Percentiles rank a stretch among this genome's conserved stretches.
Conservation (phyloP, 2,888 invertebrate genomes). For the Synergus umbraculus region DNA sequence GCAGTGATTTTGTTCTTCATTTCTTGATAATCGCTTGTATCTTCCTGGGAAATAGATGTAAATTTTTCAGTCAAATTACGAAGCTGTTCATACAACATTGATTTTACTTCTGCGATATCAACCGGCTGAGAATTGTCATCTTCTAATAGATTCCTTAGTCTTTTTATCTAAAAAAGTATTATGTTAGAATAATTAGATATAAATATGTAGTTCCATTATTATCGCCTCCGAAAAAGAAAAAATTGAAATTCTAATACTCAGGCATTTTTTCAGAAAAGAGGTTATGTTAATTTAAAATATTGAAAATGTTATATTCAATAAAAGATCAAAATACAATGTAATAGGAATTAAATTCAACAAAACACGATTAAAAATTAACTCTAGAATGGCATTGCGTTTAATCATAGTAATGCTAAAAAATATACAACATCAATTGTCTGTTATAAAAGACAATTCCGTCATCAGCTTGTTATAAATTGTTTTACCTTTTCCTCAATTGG, state of each 20-base stretch:
- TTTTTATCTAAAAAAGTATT: constrained; percentile 61
- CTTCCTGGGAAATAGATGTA: constrained; percentile 63
- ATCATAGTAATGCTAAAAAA: not conserved
- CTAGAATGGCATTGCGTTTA: not conserved
- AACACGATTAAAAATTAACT: not conserved
- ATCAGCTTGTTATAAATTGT: constrained; percentile 22
- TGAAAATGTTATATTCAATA: not conserved
- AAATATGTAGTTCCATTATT: too few species aligned
- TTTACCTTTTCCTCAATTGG: constrained; percentile 69
- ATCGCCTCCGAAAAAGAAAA: too few species aligned
- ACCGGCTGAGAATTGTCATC: constrained; percentile 47
- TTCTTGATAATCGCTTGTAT: constrained; percentile 63
- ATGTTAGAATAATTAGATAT: too few species aligned
- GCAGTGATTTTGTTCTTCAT: constrained; percentile 64
- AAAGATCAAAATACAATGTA: not conserved
- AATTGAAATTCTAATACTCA: too few species aligned
- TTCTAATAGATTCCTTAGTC: constrained; percentile 58
- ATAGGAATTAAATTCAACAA: not conserved
- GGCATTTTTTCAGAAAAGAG: not conserved
- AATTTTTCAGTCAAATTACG: constrained; percentile 65
- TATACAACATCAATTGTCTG: not conserved
- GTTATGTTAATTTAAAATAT: not conserved
- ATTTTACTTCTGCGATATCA: constrained; percentile 56
- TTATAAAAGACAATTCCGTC: not conserved
- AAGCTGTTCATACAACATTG: constrained; percentile 64